A percentile compares a stretch with the other conserved stretches of the same genome.
Conservation (phyloP, 2,888 invertebrate genomes). For the Drosophila niveifrons region DNA sequence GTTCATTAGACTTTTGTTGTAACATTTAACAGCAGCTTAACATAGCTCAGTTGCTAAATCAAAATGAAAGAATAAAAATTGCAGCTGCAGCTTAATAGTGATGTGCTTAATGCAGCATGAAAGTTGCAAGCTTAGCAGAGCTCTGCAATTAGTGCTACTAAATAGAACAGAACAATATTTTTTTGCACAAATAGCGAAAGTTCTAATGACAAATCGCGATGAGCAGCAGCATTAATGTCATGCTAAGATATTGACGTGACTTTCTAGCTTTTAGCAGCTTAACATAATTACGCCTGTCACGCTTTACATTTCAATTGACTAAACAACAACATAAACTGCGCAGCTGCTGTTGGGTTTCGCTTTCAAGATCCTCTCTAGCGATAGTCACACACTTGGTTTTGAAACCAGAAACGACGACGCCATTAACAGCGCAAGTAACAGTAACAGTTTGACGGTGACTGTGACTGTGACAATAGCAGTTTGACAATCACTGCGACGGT, state of each 20-base stretch:
- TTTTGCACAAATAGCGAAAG: neutral
- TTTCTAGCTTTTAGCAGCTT: neutral
- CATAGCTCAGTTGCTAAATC: neutral
- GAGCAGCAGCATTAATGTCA: neutral
- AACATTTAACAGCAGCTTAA: neutral
- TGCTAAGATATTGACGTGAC: neutral
- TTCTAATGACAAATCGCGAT: neutral
- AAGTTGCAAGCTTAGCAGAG: neutral
- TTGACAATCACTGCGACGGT: too few species aligned
- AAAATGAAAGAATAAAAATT: neutral
- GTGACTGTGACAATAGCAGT: slow-evolving; percentile 11
- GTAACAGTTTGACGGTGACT: slow-evolving; percentile 11
- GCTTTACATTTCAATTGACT: slow-evolving; percentile 9
- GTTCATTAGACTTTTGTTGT: neutral
- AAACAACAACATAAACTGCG: neutral
- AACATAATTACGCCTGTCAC: slow-evolving; percentile 21
- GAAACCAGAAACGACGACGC: slow-evolving; percentile 62
- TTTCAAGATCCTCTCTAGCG: slow-evolving; percentile 52
- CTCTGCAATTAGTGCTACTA: neutral
- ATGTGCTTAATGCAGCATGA: neutral
- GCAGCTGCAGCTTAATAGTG: neutral
- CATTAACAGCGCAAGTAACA: slow-evolving; percentile 18
- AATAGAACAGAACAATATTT: neutral
- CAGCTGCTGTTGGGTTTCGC: slow-evolving; percentile 52
- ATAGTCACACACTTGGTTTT: slow-evolving; percentile 46